These are phyloP conservation scores for Parazoanthus darwini DNA, from an alignment of 92 coral and sea anemone genomes.

Conservation along the genomic window DNA sequence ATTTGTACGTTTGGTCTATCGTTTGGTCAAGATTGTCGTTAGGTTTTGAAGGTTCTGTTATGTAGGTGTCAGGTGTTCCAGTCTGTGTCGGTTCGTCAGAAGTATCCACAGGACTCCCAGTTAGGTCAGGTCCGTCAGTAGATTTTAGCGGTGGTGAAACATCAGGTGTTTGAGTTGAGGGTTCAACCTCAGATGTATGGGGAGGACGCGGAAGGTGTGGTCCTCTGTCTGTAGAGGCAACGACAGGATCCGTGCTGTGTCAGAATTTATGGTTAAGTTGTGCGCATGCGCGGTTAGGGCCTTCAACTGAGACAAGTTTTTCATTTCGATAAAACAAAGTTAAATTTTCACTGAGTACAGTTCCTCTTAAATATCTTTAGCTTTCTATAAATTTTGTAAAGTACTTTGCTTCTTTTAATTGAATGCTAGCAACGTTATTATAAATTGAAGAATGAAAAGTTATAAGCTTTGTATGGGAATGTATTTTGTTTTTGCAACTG, in stretches of 20 bases:
- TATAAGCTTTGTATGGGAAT: too few species aligned
- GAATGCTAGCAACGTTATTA: too few species aligned
- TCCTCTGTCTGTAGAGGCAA: not conserved
- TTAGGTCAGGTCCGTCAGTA: not conserved
- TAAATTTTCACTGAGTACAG: too few species aligned
- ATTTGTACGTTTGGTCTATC: not conserved
- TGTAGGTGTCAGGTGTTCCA: not conserved
- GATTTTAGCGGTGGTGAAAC: not conserved
- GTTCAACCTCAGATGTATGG: not conserved
- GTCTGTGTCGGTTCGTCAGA: not conserved
- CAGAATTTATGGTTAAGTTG: too few species aligned
- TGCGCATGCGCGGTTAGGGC: not conserved
- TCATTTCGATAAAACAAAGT: too few species aligned
- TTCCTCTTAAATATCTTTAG: too few species aligned
- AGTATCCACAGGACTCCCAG: not conserved
- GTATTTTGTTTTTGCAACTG: too few species aligned
- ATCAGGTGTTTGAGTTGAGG: not conserved
- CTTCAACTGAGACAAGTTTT: too few species aligned
- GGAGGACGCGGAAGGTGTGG: not conserved
- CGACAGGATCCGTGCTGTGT: not conserved
- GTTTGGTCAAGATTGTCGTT: not conserved
- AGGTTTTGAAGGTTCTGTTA: not conserved
- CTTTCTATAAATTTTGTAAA: too few species aligned
- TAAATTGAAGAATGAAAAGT: too few species aligned
- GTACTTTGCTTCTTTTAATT: too few species aligned